phyloP scores from a whole-genome alignment of 1,140 invertebrate species.

The Hylaeus volcanicus region DNA sequence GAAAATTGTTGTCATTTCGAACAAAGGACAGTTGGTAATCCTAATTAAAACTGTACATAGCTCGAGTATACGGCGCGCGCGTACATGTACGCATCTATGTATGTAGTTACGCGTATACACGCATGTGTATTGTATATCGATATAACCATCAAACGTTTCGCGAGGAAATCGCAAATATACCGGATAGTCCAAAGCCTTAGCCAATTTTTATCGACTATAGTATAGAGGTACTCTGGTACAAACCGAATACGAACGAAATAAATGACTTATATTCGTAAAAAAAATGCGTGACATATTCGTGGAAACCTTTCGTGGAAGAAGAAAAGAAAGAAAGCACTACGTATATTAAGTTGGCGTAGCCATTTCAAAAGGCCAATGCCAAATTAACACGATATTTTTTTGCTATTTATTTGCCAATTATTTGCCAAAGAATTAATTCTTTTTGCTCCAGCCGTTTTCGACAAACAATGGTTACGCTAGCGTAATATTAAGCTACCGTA shows the following conservation, averaged over 20 bases:
- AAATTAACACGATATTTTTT: too few relatives aligned
- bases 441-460: too few relatives aligned
- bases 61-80: constrained; percentile 4
- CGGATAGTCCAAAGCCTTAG: constrained; percentile 84
- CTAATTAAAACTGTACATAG: constrained; percentile 60
- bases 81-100: neutral
- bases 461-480: too few relatives aligned
- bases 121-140: neutral
- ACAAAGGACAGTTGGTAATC: too few relatives aligned
- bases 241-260: constrained; percentile 49
- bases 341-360: too few relatives aligned
- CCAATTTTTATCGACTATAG: constrained; percentile 86
- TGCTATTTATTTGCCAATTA: too few relatives aligned
- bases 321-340: too few relatives aligned
- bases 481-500: too few relatives aligned
- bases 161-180: constrained; percentile 82
- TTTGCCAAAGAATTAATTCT: too few relatives aligned
- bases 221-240: constrained; percentile 46
- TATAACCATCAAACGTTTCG: constrained; percentile 88
- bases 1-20: too few relatives aligned
- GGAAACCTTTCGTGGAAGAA: too few relatives aligned
- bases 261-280: constrained; percentile 57
- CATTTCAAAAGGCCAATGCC: too few relatives aligned
- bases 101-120: neutral
- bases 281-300: constrained; percentile 20